Evolutionary conservation across 1,140 invertebrate species (phyloP), one percentile per base, ranked within the genome.

Genomic region (Caligus rogercresseyi): DNA sequence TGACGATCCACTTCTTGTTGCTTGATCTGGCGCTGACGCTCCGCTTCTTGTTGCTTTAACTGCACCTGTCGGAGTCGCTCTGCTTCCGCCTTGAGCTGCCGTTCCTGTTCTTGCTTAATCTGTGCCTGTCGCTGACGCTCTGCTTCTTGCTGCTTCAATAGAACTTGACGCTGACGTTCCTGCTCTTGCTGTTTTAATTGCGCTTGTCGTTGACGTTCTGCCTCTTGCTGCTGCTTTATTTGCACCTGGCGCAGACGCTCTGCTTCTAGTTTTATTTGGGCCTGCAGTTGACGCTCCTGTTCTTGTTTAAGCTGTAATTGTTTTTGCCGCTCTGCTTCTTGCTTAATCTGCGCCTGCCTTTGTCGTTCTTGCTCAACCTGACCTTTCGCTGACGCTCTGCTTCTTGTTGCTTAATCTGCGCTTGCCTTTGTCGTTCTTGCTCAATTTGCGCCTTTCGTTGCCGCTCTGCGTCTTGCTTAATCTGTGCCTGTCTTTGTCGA

Each of bases 171-270:
- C 31, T 43, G 54, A 18, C 21, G 53, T 54, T 54, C 53, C 13
- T 16, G n/a, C 16, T 25, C 54, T 56, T 56, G 54, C 18, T 53
- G 52, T 7, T 20, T 2, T n/a, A 21, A 23, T 18, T 56, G 54
- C 2, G n/a, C 15, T 21, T 56, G 19, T 56, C 24, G 31, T 43
- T 43, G 54, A 18, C 21, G 53, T 54, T 54, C 53, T 11, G 4
- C 4, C 53, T 54, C 21, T 54, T 54, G 53, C 43, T 51, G 43
- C 43, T 57, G 55, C 57, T 60, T 16, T n/a, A 26, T 24, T 16
- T 60, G 57, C 15, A 2, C 11, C 18, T 60, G 57, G 1, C 3
- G 23, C n/a, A 31, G 23, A 11, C 25, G 57, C 21, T 60, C 24
- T 16, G 25, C 25, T 21, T 54, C 53, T 19, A 7, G n/a, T 20